Base-by-base conservation (phyloP, 2,888 invertebrate genomes). In the Trissolcus japonicus region DNA sequence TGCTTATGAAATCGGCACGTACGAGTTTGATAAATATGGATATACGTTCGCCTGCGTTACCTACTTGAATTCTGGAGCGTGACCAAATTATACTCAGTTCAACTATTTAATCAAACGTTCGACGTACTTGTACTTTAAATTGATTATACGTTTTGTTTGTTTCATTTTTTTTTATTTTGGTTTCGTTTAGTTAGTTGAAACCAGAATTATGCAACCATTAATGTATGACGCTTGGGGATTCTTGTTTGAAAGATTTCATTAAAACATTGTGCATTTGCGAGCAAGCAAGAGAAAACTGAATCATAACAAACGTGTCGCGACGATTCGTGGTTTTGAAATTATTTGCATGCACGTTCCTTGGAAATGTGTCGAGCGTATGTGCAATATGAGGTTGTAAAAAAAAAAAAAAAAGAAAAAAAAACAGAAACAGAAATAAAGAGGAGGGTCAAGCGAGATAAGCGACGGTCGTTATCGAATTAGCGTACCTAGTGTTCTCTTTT, bases 41-140 rank as follows among this genome's bases (percentile, higher is more conserved):
- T 35, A 35, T 66, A 76, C 46, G 62, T 17, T 51, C 21, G 63
- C 62, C 59, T 54, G 25, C 56, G 71, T 72, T 54, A 67, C 76
- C 76, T 76, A 76, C 71, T 76, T 76, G 71, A 72, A 76, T 76
- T 76, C 72, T 72, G 76, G 76, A 76, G 72, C 76, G 76, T 67
- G 72, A 72, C 71, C 72, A 76, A 72, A 76, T 76, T 76, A 72
- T 72, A 72, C 76, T 66, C 67, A 35, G 69, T 76, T 72, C 59
- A 56, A 56, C 72, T 67, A 57, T 72, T 76, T 57, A 72, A 72
- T 76, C 72, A 76, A 76, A 76, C 63, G 76, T 76, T 63, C 53
- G 61, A 67, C 55, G 55, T 46, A 40, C 35, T 11, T 66, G 55
- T 35, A 54, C 63, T 35, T 57, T 51, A 56, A 75, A 68, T 75